Base-by-base conservation (phyloP, 2,113 vertebrate species). In the Poecile atricapillus region DNA sequence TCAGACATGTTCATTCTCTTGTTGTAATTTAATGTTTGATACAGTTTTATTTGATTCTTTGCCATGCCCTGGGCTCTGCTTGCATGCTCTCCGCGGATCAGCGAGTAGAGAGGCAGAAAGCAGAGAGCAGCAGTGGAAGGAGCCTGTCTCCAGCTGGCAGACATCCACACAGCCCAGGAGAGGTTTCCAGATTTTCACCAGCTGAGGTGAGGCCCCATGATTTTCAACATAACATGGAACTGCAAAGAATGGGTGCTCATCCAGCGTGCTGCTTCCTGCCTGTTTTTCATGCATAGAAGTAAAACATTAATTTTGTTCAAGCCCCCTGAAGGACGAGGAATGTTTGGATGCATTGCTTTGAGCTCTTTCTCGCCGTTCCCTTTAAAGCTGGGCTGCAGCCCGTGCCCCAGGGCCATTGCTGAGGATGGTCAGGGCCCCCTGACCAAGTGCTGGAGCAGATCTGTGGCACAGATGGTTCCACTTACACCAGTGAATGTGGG, bases 381-480 rank as follows among this genome's bases (percentile, higher is more conserved):
- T 74, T 63, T 31, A 44, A 21, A 35, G 73, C 15, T 81, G 28
- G n/a, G 71, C 82, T 60, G 47, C 24, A 68, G 89, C 53, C 28
- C 0, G 0, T 41, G 58, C 11, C 58, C 46, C 5, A 1, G 25
- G 71, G 62, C 22, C 41, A 6, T 19, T 1, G 2, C 83, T 50
- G 86, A 25, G 85, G 30, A n/a, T 13, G 11, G 43, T 44, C 64
- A 16, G 50, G 53, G 62, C 10, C 35, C 56, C 43, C 75, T 31
- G 63, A 80, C 64, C 94, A 56, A 68, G 60, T 0, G 2, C n/a
- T 10, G 27, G 68, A 78, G 59, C 59, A 81, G 83, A 77, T 84
- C 93, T 19, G 68, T 87, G 79, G 76, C 83, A 67, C 95, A 97
- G 91, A 92, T 92, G 95, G 96, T 70, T 89, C 83, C 93, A 28